Evolutionary conservation across 1,140 invertebrate species (phyloP).

Genomic region (Archivesica marissinica): DNA sequence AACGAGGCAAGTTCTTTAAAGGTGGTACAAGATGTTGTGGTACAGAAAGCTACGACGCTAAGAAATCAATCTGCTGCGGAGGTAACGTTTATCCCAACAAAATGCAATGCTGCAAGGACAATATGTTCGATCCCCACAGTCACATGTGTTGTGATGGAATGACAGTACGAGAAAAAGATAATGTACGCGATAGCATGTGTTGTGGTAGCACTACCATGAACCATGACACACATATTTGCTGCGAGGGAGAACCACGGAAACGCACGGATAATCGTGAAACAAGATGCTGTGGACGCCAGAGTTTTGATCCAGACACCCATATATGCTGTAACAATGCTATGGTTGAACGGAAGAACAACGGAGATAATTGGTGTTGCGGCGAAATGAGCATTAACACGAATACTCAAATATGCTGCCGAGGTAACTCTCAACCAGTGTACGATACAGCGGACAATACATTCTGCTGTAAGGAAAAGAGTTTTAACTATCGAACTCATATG

Average conservation of each 20-base stretch:
- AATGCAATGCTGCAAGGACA: constrained; percentile 11
- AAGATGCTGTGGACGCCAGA: constrained; percentile 15
- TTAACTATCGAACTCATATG: background rate
- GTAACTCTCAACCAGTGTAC: background rate
- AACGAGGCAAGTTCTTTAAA: background rate
- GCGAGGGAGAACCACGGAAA: constrained; percentile 1
- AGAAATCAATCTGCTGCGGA: constrained; percentile 25
- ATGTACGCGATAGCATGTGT: background rate
- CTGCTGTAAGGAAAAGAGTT: constrained; percentile 28
- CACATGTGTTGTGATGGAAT: constrained; percentile 45
- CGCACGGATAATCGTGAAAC: background rate
- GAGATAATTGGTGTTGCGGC: constrained; percentile 45
- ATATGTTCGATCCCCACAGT: background rate
- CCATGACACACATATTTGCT: background rate
- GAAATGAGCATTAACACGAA: background rate
- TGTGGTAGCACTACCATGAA: constrained; percentile 33
- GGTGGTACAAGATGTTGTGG: constrained; percentile 14
- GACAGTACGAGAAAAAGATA: background rate
- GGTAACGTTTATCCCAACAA: background rate
- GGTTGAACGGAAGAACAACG: background rate
- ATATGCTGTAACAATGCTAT: constrained; percentile 22
- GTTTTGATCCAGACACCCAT: constrained; percentile 5
- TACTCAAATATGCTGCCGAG: constrained; percentile 4
- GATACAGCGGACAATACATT: background rate
- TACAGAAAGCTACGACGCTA: background rate